Base-by-base conservation (phyloP, 2,113 vertebrate genomes). In the Galbula dea region DNA sequence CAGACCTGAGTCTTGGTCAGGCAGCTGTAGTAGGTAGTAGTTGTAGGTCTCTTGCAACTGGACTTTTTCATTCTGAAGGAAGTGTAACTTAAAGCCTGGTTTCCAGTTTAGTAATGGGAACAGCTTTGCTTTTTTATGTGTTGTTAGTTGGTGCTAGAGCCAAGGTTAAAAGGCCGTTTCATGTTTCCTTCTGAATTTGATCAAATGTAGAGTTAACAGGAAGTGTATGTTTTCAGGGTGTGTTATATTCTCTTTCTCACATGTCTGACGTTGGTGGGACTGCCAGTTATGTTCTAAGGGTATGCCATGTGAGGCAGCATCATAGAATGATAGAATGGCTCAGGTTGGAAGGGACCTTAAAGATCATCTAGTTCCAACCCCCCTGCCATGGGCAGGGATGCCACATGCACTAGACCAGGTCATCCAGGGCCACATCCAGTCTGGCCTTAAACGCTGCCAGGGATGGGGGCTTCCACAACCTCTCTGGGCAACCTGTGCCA, bases 151-250 rank as follows among this genome's bases (percentile, higher is more conserved):
- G 9, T 32, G 43, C n/a, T 62, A 4, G n/a, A 72, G 36, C 52
- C 30, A 27, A 27, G 48, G 55, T 84, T 43, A 80, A 37, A 63
- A 43, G 57, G 12, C 37, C 65, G 34, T 62, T 76, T 65, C 32
- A 34, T 9, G 24, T 79, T 79, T 61, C 24, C 26, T 55, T 37
- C 49, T 37, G 27, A 30, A 5, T 37, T 23, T 26, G 7, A 15
- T 77, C 12, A 48, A 58, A 48, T 62, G 4, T 1, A 14, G 71
- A 18, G 41, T 32, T 12, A 39, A 13, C 16, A 5, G 21, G 43
- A n/a, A n/a, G n/a, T n/a, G n/a, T 21, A 0, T 12, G 1, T n/a
- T 65, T 26, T 75, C 23, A 3, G 0, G 2, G 13, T 0, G 0
- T 11, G 3, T 7, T 26, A 2, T 27, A 8, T 17, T 9, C 41